Base-by-base conservation (phyloP, 2,113 vertebrate species). In the Phocoena sinus region DNA sequence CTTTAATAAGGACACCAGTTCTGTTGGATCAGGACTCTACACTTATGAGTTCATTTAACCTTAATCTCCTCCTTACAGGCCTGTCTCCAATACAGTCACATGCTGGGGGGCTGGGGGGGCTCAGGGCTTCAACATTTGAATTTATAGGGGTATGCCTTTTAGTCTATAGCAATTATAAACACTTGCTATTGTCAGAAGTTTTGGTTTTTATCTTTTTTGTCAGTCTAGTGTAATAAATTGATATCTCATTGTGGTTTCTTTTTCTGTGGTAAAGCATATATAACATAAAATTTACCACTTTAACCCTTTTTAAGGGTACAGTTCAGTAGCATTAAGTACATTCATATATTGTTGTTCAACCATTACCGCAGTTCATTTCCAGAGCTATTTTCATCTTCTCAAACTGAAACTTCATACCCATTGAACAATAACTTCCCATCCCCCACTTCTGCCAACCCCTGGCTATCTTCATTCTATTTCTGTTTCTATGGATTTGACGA, bases 91-190 rank as follows among this genome's bases (percentile, higher is more conserved):
- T n/a, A 73, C 1, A 50, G 23, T 63, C 62, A 50, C 8, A 20
- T n/a, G 12, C 28, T 1, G 12, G 17, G 63, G 2, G 23, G 18
- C 1, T 2, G 23, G 8, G 1, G 12, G 15, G 1, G 5, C 53
- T 14, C 65, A 73, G 58, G 63, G 17, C 13, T 63, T 26, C 36
- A 82, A 8, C 8, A 63, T 38, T 58, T 2, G 33, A 87, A 71
- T 83, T 67, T 58, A 53, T 53, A 2, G 15, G 12, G 10, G 1
- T 44, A 60, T 14, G 60, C 8, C 79, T 2, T 44, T 94, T 50
- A 74, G 26, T 56, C 8, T 41, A 70, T 14, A 28, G 10, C 18
- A 77, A 70, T 71, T 65, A 17, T 20, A 71, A 81, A 71, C 70
- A 38, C 41, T 76, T 77, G n/a, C 13, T 90, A 5, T 28, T 90